Percentiles rank a stretch among this genome's conserved stretches.
phyloP scores from a whole-genome alignment of 2,888 invertebrate genomes.

The Acrobeloides nanus region DNA sequence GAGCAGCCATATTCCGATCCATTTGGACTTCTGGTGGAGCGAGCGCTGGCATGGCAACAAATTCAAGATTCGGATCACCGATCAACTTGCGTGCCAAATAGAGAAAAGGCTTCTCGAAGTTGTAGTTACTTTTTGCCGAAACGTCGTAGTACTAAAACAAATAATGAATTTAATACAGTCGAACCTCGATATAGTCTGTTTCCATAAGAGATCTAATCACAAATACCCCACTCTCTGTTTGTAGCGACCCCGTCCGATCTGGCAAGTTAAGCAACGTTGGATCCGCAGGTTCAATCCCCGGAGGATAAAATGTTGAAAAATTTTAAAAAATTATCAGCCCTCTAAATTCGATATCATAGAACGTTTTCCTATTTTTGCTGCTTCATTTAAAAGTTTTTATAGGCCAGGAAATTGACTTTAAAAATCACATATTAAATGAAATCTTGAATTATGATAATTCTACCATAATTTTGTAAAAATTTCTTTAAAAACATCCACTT shows the following conservation, averaged over 20 bases:
- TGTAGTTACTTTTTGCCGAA: conserved; percentile 98
- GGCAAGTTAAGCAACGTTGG: too few relatives aligned
- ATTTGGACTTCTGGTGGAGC: conserved; percentile 95
- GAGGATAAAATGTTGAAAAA: too few relatives aligned
- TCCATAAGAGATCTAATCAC: neutral
- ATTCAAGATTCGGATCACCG: conserved; percentile 96
- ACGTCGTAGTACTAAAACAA: conserved; percentile 89
- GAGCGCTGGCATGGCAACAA: conserved; percentile 96
- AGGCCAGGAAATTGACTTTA: too few relatives aligned
- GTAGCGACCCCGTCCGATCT: too few relatives aligned
- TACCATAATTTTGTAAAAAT: too few relatives aligned
- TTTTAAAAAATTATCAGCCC: conserved; percentile 1
- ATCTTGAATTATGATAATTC: too few relatives aligned
- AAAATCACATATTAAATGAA: too few relatives aligned
- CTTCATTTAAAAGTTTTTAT: too few relatives aligned
- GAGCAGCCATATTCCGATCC: conserved; percentile 92
- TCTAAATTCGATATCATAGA: neutral
- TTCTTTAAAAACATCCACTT: too few relatives aligned
- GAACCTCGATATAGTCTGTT: conserved; percentile 1
- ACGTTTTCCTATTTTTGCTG: too few relatives aligned
- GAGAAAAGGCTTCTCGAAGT: conserved; percentile 98
- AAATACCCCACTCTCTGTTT: too few relatives aligned
- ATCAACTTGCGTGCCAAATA: conserved; percentile 87
- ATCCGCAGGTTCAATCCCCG: neutral
- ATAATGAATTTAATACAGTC: too few relatives aligned